phyloP scores from a whole-genome alignment of 1,140 invertebrate genomes.

The Agraylea sexmaculata region DNA sequence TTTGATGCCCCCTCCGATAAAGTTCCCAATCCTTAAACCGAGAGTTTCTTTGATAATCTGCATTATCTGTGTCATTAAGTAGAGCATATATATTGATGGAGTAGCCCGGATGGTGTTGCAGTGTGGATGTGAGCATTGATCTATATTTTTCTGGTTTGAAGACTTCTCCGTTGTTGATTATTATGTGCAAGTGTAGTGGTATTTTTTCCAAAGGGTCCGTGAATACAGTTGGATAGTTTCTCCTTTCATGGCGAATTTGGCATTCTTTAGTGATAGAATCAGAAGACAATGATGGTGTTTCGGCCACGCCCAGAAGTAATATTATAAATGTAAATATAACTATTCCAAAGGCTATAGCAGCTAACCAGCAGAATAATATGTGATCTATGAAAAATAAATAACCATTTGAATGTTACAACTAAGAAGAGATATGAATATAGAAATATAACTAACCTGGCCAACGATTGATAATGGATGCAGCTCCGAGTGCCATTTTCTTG shows the following conservation, averaged over 20 bases:
- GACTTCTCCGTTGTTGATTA: conserved; percentile 14
- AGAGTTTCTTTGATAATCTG: conserved; percentile 15
- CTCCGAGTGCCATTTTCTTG: conserved; percentile 13
- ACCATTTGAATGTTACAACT: not conserved
- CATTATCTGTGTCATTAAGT: conserved; percentile 15
- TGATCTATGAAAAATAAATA: conserved; percentile 11
- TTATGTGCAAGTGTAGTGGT: conserved; percentile 16
- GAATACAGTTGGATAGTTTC: too few relatives aligned
- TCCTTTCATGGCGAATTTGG: too few relatives aligned
- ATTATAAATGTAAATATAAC: conserved; percentile 12
- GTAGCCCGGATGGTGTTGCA: conserved; percentile 13
- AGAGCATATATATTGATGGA: conserved; percentile 16
- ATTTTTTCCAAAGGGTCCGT: conserved; percentile 9
- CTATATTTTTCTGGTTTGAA: conserved; percentile 13
- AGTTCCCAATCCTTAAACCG: conserved; percentile 20
- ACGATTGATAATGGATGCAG: conserved; percentile 15
- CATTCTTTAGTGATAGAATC: too few relatives aligned
- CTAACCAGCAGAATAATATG: conserved; percentile 16
- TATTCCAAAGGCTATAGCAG: conserved; percentile 13
- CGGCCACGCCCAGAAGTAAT: conserved; percentile 6
- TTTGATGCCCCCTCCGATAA: conserved; percentile 11
- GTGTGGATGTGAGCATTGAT: conserved; percentile 4
- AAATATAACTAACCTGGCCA: conserved; percentile 15
- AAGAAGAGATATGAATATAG: not conserved
- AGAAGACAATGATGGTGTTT: not conserved